These are phyloP conservation scores for Hemitrygon akajei DNA, from an alignment of 2,797 vertebrate genomes.

Conservation along the genomic window DNA sequence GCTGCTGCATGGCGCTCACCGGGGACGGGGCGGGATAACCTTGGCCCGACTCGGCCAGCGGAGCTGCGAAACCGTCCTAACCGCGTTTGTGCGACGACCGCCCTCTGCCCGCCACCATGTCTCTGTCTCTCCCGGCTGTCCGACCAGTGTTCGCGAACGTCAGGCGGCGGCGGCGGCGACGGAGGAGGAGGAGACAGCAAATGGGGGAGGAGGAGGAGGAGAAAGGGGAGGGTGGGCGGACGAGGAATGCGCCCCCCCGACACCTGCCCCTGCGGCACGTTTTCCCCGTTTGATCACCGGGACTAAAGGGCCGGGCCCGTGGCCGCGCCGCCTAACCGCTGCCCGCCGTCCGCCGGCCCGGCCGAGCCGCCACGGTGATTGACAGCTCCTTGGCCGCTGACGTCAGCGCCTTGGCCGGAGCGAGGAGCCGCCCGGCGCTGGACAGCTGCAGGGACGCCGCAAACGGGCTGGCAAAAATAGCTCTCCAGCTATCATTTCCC, in stretches of 20 bases:
- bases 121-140: no score
- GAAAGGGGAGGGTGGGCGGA: background rate
- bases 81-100: background rate
- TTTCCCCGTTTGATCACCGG: background rate
- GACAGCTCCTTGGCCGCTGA: background rate
- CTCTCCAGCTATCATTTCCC: no score
- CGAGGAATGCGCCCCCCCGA: background rate
- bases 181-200: background rate
- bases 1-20: background rate
- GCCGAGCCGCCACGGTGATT: background rate
- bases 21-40: background rate
- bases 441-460: background rate
- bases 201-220: background rate
- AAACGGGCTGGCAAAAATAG: no score
- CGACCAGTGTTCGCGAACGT: background rate
- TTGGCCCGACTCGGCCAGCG: conserved; percentile 41
- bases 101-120: background rate
- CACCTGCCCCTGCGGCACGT: no score
- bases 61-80: background rate
- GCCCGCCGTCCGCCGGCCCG: background rate
- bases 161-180: background rate
- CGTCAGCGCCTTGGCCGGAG: background rate
- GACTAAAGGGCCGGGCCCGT: background rate
- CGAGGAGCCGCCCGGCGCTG: background rate
- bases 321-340: no score